phyloP scores from a whole-genome alignment of 2,888 invertebrate genomes.

The Diabrotica balteata region DNA sequence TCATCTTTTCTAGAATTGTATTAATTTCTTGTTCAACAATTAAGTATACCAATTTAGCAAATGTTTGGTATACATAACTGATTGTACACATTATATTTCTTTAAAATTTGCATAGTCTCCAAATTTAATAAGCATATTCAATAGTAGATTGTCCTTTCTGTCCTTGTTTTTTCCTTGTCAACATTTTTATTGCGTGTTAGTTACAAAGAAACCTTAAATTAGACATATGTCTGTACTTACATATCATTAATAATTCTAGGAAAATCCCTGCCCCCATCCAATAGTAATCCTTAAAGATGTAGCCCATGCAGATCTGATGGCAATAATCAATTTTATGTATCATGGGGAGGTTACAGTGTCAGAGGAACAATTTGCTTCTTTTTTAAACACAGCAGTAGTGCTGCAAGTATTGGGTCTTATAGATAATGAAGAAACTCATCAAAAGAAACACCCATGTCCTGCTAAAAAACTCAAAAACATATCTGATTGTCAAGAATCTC shows the following conservation, averaged over 20 bases:
- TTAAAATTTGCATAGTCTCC: too few species aligned
- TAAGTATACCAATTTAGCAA: too few species aligned
- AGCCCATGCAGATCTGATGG: constrained; percentile 70
- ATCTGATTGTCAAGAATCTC: constrained; percentile 41
- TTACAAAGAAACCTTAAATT: too few species aligned
- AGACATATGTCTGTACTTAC: neutral
- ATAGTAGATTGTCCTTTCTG: neutral
- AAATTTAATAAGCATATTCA: too few species aligned
- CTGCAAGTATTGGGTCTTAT: constrained; percentile 71
- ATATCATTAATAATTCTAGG: constrained; percentile 59
- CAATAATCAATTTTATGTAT: constrained; percentile 74
- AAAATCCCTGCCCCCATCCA: constrained; percentile 77
- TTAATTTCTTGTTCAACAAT: too few species aligned
- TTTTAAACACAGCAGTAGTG: constrained; percentile 72
- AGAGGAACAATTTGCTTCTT: constrained; percentile 70
- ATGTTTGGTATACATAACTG: too few species aligned
- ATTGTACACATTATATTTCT: too few species aligned
- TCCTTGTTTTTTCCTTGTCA: neutral
- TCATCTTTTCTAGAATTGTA: too few species aligned
- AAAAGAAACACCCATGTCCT: constrained; percentile 34
- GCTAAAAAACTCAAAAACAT: constrained; percentile 41
- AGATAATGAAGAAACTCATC: constrained; percentile 41
- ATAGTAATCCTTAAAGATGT: constrained; percentile 77
- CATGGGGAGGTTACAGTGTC: constrained; percentile 76
- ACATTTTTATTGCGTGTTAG: neutral